Conservation (phyloP, 2,888 invertebrate species). For the Nomada lathburiana region DNA sequence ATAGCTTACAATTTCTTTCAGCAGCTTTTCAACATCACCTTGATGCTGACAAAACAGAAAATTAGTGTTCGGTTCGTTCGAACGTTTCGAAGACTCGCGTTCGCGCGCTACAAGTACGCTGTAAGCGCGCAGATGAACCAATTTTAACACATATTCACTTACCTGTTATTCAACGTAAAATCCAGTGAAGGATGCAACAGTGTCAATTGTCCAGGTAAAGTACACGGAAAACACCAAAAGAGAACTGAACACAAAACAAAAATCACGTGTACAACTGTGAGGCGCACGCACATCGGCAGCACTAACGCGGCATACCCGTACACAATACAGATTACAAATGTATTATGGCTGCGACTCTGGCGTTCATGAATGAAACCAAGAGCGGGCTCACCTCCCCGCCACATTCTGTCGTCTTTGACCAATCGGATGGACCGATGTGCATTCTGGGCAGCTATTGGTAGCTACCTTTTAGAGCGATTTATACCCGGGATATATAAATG, state of each 20-base stretch:
- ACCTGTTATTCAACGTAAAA: constrained; percentile 66
- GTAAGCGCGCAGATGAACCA: constrained; percentile 42
- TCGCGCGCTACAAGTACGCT: constrained; percentile 48
- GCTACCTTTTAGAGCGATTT: background rate
- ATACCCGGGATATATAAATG: background rate
- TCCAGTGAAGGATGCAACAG: constrained; percentile 66
- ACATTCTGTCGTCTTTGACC: constrained; percentile 14
- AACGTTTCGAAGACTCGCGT: constrained; percentile 58
- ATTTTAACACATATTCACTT: constrained; percentile 37
- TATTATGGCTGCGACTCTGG: constrained; percentile 78
- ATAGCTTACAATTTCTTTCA: constrained; percentile 12
- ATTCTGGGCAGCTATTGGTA: constrained; percentile 24
- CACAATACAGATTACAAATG: constrained; percentile 81
- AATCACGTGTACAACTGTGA: constrained; percentile 76
- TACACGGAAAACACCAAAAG: constrained; percentile 73
- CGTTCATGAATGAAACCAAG: constrained; percentile 83
- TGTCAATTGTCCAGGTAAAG: constrained; percentile 61
- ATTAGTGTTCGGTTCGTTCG: constrained; percentile 5
- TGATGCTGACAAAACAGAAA: background rate
- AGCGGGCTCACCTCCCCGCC: constrained; percentile 65
- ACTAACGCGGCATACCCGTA: constrained; percentile 80
- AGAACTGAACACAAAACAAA: constrained; percentile 71
- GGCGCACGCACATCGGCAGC: constrained; percentile 80
- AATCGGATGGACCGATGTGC: constrained; percentile 18
- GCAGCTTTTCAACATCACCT: background rate